Evolutionary conservation across 1,140 invertebrate species (phyloP).

Genomic region (Chironomus tepperi): DNA sequence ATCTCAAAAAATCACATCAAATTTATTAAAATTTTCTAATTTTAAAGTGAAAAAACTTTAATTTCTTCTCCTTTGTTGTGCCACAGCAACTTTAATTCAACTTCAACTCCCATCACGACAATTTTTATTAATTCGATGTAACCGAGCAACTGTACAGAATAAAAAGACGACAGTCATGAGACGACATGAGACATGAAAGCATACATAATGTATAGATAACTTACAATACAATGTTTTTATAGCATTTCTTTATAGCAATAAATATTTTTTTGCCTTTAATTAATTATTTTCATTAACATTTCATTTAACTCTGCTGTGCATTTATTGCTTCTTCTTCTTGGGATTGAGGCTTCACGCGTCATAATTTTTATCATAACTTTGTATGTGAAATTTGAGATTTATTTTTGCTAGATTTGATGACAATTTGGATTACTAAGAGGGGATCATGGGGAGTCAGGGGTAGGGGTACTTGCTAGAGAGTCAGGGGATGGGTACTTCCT

Average conservation of each 20-base stretch:
- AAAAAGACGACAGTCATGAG: background rate
- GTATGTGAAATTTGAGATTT: too few relatives aligned
- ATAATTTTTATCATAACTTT: background rate
- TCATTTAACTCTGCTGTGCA: conserved; percentile 5
- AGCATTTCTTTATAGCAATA: background rate
- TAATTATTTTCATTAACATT: conserved; percentile 17
- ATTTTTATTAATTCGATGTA: background rate
- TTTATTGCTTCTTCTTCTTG: background rate
- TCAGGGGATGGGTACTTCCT: too few relatives aligned
- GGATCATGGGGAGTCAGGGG: too few relatives aligned
- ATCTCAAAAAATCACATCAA: too few relatives aligned
- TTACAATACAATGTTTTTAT: background rate
- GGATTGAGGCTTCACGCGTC: too few relatives aligned
- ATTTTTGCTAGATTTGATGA: too few relatives aligned
- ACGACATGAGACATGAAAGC: background rate
- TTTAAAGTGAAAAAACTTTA: too few relatives aligned
- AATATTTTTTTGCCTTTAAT: background rate
- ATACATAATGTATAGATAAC: too few relatives aligned
- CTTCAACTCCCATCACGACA: conserved; percentile 11
- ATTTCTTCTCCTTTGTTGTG: too few relatives aligned
- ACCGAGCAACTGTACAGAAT: background rate
- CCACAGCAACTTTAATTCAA: background rate
- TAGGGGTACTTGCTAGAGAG: too few relatives aligned
- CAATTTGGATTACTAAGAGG: too few relatives aligned
- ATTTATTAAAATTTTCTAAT: too few relatives aligned